Evolutionary conservation across 35 echinoderm and acorn worm genomes (phyloP), one percentile per base, ranked within the genome.

Genomic region (Anneissia japonica): DNA sequence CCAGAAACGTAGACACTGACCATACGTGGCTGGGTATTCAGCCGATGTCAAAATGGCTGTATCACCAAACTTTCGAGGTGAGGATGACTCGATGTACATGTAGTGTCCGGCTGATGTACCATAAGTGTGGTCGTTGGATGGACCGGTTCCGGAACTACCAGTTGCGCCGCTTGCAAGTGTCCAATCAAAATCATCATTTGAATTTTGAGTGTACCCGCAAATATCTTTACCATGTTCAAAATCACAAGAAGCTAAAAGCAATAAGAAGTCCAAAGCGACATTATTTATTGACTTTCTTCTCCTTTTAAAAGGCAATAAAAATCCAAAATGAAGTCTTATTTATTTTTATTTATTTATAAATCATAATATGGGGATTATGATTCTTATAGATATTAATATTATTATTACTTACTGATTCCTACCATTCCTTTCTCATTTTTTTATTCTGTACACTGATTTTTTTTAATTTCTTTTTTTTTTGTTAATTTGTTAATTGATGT

Each of bases 1-100:
- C 96, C 96, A 99, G 82, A 90, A 99, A 41, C 82, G 36, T 0
- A 99, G 35, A 81, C 96, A 99, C 23, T 89, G 74, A 3, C 90
- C 94, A 3, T 72, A 30, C 1, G 32, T 40, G 0, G 64, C 37
- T 0, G 79, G 33, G 17, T 74, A 39, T 36, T 93, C 90, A 31
- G 79, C 17, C 35, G 89, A 35, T 0, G 89, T 88, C 26, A 93
- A 26, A 0, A 99, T 40, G 17, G 64, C 45, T 9, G 88, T 92
- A 11, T 46, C 46, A 21, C 74, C 84, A 76, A 81, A 75, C 17
- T 34, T 39, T 21, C 39, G 33, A 14, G 87, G 87, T 14, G 79
- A 35, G 36, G 77, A 77, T 6, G 90, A 87, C 30, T 97, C 90
- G 37, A 88, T 87, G 79, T 90, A 92, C 9, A 97, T 64, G 74